A percentile compares a stretch with the other conserved stretches of the same genome.
These are phyloP conservation scores for Eidolon dupreanum DNA, from an alignment of 2,797 vertebrate species.

Conservation along the genomic window DNA sequence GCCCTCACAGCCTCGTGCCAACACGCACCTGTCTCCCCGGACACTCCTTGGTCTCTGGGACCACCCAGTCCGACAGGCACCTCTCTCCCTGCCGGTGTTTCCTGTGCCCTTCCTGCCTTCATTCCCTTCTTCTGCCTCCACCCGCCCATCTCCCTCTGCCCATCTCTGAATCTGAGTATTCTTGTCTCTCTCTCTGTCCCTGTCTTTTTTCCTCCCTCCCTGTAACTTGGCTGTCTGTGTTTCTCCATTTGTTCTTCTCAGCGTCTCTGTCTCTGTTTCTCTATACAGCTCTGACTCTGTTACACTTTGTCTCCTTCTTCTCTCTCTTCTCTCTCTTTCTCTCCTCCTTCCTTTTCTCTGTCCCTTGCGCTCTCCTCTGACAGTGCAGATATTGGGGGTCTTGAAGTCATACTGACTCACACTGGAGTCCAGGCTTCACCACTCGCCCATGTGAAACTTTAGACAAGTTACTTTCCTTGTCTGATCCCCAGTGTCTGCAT, in stretches of 20 bases:
- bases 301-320: not conserved
- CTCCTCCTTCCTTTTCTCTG: not conserved
- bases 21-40: not conserved
- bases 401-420: not conserved
- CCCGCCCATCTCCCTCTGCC: not conserved
- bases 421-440: not conserved
- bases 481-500: slow-evolving; percentile 49
- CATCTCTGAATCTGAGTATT: not conserved
- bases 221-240: not conserved
- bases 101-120: not conserved
- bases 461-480: not conserved
- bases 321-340: not conserved
- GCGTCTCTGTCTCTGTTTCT: not conserved
- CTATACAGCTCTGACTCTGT: not conserved
- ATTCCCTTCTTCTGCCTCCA: no score
- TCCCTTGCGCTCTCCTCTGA: not conserved
- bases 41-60: not conserved
- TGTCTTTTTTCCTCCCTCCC: not conserved
- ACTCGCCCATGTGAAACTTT: not conserved
- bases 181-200: not conserved
- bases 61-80: rapidly evolving
- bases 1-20: not conserved
- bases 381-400: not conserved
- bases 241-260: not conserved
- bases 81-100: not conserved